Evolutionary conservation across 2,888 invertebrate genomes (phyloP).

Genomic region (Nebria brevicollis): DNA sequence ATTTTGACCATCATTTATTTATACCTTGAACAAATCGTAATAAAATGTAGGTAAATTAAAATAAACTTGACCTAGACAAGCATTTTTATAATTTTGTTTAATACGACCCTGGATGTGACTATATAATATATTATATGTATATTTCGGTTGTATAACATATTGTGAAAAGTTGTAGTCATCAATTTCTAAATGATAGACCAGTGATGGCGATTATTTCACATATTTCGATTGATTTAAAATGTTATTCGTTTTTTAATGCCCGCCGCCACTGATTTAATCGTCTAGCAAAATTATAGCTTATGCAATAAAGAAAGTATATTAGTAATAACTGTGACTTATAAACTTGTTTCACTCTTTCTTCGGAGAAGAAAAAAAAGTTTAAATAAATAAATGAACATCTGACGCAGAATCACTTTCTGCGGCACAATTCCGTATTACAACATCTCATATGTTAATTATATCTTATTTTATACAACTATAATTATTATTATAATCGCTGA

Average conservation of each 20-base stretch:
- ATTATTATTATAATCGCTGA: background rate
- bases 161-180: background rate
- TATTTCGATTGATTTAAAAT: no score
- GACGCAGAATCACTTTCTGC: background rate
- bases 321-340: background rate
- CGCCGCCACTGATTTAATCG: background rate
- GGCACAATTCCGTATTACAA: background rate
- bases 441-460: background rate
- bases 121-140: background rate
- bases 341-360: background rate
- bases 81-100: background rate
- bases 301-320: background rate
- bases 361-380: background rate
- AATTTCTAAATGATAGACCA: background rate
- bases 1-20: no score
- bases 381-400: background rate
- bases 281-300: background rate
- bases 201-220: background rate
- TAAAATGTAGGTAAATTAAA: background rate
- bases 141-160: background rate
- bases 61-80: background rate
- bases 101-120: background rate
- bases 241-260: no score
- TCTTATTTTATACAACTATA: background rate
- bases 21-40: no score